phyloP scores from a whole-genome alignment of 2,113 vertebrate species.

The Alces alces region DNA sequence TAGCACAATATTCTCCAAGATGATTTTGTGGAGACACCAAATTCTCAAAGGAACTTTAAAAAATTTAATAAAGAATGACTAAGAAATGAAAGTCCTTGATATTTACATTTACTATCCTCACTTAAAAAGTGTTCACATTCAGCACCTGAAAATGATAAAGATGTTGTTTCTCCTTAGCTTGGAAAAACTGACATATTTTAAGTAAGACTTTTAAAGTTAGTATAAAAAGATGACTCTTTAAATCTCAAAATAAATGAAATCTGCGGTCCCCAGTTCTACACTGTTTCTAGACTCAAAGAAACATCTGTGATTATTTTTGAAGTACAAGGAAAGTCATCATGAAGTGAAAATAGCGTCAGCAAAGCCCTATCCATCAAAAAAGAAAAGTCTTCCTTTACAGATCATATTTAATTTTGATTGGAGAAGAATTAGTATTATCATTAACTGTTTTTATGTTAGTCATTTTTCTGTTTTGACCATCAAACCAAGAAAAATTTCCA shows the following conservation, averaged over 20 bases:
- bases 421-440: constrained; percentile 70
- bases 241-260: not conserved
- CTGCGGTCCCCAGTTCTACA: not conserved
- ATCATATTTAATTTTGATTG: constrained; percentile 58
- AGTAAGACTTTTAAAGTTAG: not conserved
- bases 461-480: constrained; percentile 44
- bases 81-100: not conserved
- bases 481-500: constrained; percentile 26
- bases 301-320: constrained; percentile 9
- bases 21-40: constrained; percentile 1
- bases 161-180: not conserved
- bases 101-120: not conserved
- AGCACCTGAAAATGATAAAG: not conserved
- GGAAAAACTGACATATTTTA: not conserved
- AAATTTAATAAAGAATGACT: not conserved
- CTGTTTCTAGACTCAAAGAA: not conserved
- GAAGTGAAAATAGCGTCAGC: not conserved
- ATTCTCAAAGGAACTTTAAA: not conserved
- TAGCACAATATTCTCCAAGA: not conserved
- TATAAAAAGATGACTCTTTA: not conserved
- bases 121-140: not conserved
- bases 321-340: not conserved
- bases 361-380: constrained; percentile 39
- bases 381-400: not conserved
- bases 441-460: constrained; percentile 64